phyloP scores from a whole-genome alignment of 2,113 vertebrate species.

The Trogon surrucura region DNA sequence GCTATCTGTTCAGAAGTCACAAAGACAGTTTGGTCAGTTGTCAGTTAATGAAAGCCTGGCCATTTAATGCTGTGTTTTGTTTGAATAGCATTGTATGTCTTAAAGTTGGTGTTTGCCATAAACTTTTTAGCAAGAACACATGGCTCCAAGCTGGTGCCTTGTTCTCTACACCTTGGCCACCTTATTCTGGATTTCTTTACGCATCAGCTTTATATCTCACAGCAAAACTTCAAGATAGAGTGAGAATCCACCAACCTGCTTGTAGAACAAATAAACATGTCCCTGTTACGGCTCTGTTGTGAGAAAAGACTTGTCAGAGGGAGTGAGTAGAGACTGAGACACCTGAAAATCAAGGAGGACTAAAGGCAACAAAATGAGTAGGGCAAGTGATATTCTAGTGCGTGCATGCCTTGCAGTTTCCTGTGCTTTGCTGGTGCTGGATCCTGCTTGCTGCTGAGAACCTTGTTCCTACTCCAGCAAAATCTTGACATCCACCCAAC shows the following conservation, averaged over 20 bases:
- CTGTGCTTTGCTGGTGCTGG: neutral
- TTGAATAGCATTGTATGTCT: neutral
- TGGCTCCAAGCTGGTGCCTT: rapidly evolving
- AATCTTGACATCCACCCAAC: neutral
- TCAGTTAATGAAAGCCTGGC: neutral
- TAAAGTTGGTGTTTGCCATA: neutral
- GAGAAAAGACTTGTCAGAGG: neutral
- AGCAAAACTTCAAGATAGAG: neutral
- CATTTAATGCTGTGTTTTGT: neutral
- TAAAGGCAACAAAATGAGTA: neutral
- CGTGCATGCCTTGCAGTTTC: rapidly evolving
- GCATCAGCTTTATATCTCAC: neutral
- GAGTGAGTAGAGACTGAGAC: neutral
- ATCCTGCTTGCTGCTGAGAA: neutral
- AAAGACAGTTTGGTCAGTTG: neutral
- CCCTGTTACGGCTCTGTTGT: rapidly evolving
- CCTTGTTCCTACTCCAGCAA: neutral
- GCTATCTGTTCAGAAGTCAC: neutral
- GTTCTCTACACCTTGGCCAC: neutral
- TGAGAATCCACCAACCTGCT: neutral
- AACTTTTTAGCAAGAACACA: neutral
- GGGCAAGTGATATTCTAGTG: neutral
- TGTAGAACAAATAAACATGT: neutral
- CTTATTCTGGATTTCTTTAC: neutral
- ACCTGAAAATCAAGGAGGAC: neutral